Base-by-base conservation (phyloP, 1,140 invertebrate genomes). In the Caenorhabditis brenneri region DNA sequence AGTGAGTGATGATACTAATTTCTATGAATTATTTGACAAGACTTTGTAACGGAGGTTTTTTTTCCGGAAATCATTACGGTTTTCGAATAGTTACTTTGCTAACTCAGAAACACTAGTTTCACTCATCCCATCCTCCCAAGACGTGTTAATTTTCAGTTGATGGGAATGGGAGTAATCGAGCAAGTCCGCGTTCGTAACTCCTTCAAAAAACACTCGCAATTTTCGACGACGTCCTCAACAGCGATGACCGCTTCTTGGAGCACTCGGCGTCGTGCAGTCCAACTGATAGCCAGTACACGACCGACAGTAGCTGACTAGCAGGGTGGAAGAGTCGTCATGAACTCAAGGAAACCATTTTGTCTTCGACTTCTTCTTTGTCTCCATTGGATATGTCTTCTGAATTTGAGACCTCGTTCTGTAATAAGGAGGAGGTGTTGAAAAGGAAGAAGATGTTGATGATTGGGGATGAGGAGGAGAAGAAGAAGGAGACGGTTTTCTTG, bases 161-260 rank as follows among this genome's bases (percentile, higher is more conserved):
- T 89, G 46, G 85, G 87, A 51, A 81, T 86, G 19, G 88, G 90
- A 55, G 58, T 89, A 58, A 74, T 86, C 9, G 88, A 89, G 80
- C 86, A 89, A 33, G 87, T 89, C 22, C 85, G 87, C 27, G 85
- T 88, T 78, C 83, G 83, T 27, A 86, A 86, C 60, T 88, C 87
- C 2, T 88, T 90, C 51, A 79, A 85, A 2, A 74, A 74, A 29
- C 36, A 31, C 12, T 74, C 36, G 3, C 19, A 33, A 74, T 74
- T 46, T 89, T 89, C 60, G 80, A 89, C n/a, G 83, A 82, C 24
- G n/a, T 19, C 3, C 74, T 42, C n/a, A 33, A 65, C 29, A 60
- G 60, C 42, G 82, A 79, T 46, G 36, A 79, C 69, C 5, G 1
- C 27, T 51, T 33, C 7, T 36, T 74, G 29, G 55, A 58, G 36